Base-by-base conservation (phyloP, 2,888 invertebrate genomes). In the Gastrophysa polygoni region DNA sequence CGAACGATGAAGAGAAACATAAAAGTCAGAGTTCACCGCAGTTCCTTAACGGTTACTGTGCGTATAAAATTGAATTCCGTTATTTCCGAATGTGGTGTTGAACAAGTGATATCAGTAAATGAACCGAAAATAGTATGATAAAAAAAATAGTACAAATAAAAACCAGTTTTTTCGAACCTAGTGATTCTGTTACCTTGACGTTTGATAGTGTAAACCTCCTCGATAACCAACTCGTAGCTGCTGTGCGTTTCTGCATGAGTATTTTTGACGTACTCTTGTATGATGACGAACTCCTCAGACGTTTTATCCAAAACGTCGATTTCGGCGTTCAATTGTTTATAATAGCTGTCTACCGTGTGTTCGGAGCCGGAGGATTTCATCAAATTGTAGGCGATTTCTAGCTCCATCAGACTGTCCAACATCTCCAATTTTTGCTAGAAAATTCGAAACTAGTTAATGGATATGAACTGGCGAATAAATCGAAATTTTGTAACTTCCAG, bases 361-460 rank as follows among this genome's bases (percentile, higher is more conserved):
- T 75, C 74, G 4, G 66, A 56, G 29, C 77, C 78, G 76, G 85
- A 86, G 49, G 84, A 80, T 72, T 91, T 89, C 74, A 98, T 83
- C 75, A 99, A 82, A 74, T 85, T 94, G 82, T 96, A 98, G 0
- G 98, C 98, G 54, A 97, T 89, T 83, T 99, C 97, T 70, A 99
- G 92, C 80, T 99, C 98, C 74, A 96, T 83, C 59, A 99, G 82
- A 67, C 91, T 93, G 74, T 98, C 96, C 66, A 99, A 81, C 96
- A 98, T 96, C 69, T 92, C 91, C 11, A 87, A 81, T 82, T 91
- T 91, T 67, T 82, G 77, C 87, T 89, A 63, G 18, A n/a, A 29
- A 52, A 32, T 32, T 32, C 16, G 29, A 32, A 32, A 48, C n/a
- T 18, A 24, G 24, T 3, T 24, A 24, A 24, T 5, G 4, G 7